A percentile compares a stretch with the other conserved stretches of the same genome.
These are phyloP conservation scores for Mirounga angustirostris DNA, from an alignment of 2,113 vertebrate genomes.

Conservation along the genomic window DNA sequence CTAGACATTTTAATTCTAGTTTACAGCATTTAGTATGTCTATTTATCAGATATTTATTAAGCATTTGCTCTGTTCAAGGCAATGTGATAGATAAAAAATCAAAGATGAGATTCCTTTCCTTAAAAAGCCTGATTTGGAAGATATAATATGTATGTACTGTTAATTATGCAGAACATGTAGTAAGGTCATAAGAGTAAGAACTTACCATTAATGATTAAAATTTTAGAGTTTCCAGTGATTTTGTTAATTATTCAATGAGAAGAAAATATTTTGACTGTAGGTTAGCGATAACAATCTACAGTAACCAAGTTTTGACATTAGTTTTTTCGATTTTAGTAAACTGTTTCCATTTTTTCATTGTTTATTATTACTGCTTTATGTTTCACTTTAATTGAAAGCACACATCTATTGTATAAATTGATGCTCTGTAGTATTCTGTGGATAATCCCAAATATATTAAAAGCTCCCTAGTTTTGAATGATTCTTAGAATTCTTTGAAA, in stretches of 20 bases:
- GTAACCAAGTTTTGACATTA: not conserved
- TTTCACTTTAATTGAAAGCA: not conserved
- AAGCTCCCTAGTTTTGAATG: not conserved
- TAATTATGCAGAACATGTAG: not conserved
- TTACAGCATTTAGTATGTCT: not conserved
- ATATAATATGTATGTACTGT: not conserved
- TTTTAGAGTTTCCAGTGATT: not conserved
- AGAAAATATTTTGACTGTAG: not conserved
- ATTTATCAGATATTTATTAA: constrained; percentile 1
- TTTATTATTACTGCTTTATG: not conserved
- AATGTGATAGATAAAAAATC: not conserved
- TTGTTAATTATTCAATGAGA: constrained; percentile 21
- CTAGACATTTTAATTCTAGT: not conserved
- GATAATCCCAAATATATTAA: not conserved
- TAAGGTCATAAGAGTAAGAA: not conserved
- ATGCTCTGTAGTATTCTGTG: not conserved
- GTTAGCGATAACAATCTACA: not conserved
- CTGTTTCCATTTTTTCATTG: not conserved
- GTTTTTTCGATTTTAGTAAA: constrained; percentile 17
- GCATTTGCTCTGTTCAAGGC: not conserved
- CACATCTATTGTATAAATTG: not conserved
- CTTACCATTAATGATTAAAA: not conserved
- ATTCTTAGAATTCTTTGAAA: not conserved
- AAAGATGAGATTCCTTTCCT: not conserved
- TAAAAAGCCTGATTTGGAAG: not conserved